Conservation (phyloP, 2,797 vertebrate species). For the Orientallactaga sibirica region DNA sequence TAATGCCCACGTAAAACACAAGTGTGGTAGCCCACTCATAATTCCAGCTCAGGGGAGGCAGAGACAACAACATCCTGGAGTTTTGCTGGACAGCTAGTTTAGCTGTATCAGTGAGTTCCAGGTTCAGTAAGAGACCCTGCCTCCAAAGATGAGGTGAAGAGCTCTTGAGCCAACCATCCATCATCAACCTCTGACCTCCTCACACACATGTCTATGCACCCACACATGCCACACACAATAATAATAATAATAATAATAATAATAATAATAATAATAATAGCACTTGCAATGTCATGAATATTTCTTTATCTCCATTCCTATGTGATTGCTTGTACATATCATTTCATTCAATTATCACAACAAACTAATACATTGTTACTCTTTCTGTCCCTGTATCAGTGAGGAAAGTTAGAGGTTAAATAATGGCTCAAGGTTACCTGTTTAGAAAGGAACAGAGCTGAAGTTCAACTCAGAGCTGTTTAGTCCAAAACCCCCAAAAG, state of each 20-base stretch:
- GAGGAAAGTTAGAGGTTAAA: not conserved
- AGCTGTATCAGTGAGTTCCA: too few relatives aligned
- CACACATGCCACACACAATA: not conserved
- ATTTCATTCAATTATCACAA: constrained; percentile 15
- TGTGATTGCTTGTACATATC: not conserved
- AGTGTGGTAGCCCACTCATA: too few relatives aligned
- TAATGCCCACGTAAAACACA: too few relatives aligned
- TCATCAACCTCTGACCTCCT: too few relatives aligned
- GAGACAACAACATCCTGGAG: too few relatives aligned
- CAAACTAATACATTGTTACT: not conserved
- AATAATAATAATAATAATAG: not conserved
- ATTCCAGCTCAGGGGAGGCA: too few relatives aligned
- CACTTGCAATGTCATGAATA: not conserved
- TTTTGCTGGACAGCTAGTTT: too few relatives aligned
- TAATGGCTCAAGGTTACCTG: not conserved
- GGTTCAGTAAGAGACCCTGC: too few relatives aligned
- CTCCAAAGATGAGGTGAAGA: too few relatives aligned
- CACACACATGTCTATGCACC: too few relatives aligned
- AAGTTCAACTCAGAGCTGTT: not conserved
- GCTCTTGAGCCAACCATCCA: too few relatives aligned
- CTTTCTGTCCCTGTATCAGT: not conserved
- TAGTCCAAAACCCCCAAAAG: not conserved
- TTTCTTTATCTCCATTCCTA: not conserved
- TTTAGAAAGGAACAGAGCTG: not conserved
- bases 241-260: not conserved